These are phyloP conservation scores for Trichonephila clavipes DNA, from an alignment of 1,140 invertebrate species.

Conservation along the genomic window DNA sequence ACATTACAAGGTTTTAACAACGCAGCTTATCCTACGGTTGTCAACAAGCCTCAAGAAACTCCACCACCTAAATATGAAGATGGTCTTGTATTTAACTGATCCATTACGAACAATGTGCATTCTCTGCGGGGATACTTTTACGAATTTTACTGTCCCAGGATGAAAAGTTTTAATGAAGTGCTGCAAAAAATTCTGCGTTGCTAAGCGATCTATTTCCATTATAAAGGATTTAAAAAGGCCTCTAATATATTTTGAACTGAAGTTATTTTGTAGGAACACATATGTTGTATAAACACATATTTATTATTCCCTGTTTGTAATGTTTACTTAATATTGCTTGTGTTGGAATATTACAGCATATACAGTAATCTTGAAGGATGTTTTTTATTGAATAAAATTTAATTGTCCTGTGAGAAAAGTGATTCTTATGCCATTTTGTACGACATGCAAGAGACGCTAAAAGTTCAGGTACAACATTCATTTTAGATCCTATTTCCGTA, in stretches of 20 bases:
- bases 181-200: background rate
- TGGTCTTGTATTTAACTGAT: background rate
- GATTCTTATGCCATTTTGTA: no score
- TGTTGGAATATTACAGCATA: no score
- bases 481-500: no score
- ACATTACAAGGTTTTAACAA: background rate
- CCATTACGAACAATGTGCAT: background rate
- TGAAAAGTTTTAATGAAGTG: no score
- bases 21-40: background rate
- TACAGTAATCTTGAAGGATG: no score
- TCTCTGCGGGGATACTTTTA: no score
- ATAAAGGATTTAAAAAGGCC: background rate
- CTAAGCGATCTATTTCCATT: background rate
- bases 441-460: no score
- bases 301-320: background rate
- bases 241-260: background rate
- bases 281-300: background rate
- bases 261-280: background rate
- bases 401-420: no score
- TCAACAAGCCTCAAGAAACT: background rate
- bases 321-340: no score
- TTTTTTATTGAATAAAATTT: no score
- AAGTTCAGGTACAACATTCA: no score
- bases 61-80: constrained; percentile 45
- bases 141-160: no score